Evolutionary conservation across 2,113 vertebrate genomes (phyloP), one percentile per base, ranked within the genome.

Genomic region (Salvelinus alpinus): DNA sequence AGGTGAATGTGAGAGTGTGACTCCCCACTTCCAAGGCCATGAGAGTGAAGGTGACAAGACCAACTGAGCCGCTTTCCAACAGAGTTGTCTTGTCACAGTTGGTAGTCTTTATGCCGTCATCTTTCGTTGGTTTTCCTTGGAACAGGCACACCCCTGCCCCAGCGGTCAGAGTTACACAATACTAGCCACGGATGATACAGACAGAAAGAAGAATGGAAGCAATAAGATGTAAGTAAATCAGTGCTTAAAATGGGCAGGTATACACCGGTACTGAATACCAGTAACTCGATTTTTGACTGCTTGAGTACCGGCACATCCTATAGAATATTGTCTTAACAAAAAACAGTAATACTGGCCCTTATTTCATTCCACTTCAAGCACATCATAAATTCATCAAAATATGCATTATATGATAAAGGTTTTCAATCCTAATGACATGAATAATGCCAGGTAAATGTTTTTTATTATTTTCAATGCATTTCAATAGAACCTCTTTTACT

Each of bases 1-100:
- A 70, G 0, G 94, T 95, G 38, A 99, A 97, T 84, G 84, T 96
- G 85, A 99, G 82, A 0, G 79, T 88, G 88, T 97, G 96, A 8
- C 94, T 90, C 1, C 96, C 96, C 0, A 91, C 22, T 71, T 96
- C 93, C 88, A 98, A 81, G 0, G 95, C 95, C 79, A 98, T 91
- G 24, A 98, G 78, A 2, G 79, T 94, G 85, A 97, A 96, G 0
- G 70, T 82, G 18, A 97, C 86, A 0, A 64, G 6, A 0, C 74
- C 70, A 0, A 87, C 94, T 0, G 89, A 94, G 0, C 62, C 75
- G 0, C 78, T 87, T 0, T 79, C n/a, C 2, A 98, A 60, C 0
- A 0, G 0, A 9, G 25, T 5, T 5, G 3, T 87, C 2, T 62
- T 79, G 4, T 0, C 72, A 79, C 84, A 92, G 67, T 76, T 1